phyloP scores from a whole-genome alignment of 1,140 invertebrate genomes.

The Pogonomyrmex californicus region DNA sequence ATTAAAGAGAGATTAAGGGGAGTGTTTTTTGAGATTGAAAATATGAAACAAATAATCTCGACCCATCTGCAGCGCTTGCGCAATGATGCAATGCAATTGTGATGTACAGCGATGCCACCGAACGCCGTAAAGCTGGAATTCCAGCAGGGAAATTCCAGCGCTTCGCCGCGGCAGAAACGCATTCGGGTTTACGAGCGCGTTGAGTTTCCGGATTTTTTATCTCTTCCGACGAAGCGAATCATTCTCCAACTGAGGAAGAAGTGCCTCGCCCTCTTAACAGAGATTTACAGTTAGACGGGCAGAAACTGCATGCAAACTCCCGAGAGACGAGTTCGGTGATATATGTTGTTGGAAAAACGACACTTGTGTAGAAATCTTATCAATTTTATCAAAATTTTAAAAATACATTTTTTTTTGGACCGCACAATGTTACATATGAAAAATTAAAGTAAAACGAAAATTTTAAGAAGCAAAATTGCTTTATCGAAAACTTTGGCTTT shows the following conservation, averaged over 20 bases:
- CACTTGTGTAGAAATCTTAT: neutral
- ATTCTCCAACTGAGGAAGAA: slow-evolving; percentile 36
- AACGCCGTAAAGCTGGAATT: slow-evolving; percentile 49
- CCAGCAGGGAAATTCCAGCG: slow-evolving; percentile 63
- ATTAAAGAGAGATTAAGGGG: neutral
- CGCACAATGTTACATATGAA: neutral
- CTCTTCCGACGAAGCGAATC: slow-evolving; percentile 67
- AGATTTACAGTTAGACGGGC: slow-evolving; percentile 67
- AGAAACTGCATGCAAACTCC: slow-evolving; percentile 5
- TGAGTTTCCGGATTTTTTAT: slow-evolving; percentile 70
- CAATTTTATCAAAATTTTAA: too few relatives aligned
- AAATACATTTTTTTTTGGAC: neutral
- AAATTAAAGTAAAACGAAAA: neutral
- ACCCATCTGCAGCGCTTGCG: slow-evolving; percentile 9
- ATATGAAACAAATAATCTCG: neutral
- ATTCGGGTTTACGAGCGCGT: slow-evolving; percentile 68
- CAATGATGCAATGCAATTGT: slow-evolving; percentile 16
- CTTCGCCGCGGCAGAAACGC: slow-evolving; percentile 49
- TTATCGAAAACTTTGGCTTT: too few relatives aligned
- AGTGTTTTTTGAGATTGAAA: neutral
- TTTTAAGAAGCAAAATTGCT: neutral
- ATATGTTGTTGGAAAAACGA: slow-evolving; percentile 3
- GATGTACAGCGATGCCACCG: slow-evolving; percentile 17
- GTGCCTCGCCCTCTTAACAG: slow-evolving; percentile 20
- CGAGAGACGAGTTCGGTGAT: neutral